Evolutionary conservation across 2,888 invertebrate species (phyloP).

Genomic region (Lasius platythorax): DNA sequence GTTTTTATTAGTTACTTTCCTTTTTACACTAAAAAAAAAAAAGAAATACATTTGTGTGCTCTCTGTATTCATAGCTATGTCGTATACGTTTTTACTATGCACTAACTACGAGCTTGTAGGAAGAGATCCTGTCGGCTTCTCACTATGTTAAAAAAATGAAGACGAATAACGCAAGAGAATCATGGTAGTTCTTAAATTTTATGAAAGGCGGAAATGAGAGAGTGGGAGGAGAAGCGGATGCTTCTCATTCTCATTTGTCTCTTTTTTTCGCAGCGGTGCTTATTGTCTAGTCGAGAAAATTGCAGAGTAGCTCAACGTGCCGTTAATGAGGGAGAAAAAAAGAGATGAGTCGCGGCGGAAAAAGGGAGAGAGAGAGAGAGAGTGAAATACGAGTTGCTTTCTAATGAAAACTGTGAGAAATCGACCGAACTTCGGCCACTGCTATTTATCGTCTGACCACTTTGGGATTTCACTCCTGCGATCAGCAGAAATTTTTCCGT

Average conservation of each 20-base stretch:
- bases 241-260: conserved; percentile 21
- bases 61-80: neutral
- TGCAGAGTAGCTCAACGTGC: conserved; percentile 66
- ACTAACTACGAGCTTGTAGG: conserved; percentile 61
- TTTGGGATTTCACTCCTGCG: conserved; percentile 47
- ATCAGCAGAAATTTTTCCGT: conserved; percentile 47
- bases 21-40: neutral
- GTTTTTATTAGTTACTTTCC: neutral
- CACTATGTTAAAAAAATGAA: conserved; percentile 64
- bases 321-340: conserved; percentile 66
- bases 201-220: conserved; percentile 63
- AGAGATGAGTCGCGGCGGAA: conserved; percentile 21
- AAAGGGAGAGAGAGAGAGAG: neutral
- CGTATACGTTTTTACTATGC: conserved; percentile 2
- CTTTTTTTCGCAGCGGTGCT: conserved; percentile 57
- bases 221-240: conserved; percentile 14
- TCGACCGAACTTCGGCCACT: conserved; percentile 58
- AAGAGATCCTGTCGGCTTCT: conserved; percentile 59
- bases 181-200: conserved; percentile 75
- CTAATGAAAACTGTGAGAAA: conserved; percentile 70
- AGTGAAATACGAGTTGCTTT: conserved; percentile 60
- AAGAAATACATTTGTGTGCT: neutral
- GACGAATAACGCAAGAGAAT: conserved; percentile 59
- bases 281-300: conserved; percentile 72
- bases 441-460: conserved; percentile 58